Conservation (phyloP, 1,140 invertebrate species). For the Platyura marginata region DNA sequence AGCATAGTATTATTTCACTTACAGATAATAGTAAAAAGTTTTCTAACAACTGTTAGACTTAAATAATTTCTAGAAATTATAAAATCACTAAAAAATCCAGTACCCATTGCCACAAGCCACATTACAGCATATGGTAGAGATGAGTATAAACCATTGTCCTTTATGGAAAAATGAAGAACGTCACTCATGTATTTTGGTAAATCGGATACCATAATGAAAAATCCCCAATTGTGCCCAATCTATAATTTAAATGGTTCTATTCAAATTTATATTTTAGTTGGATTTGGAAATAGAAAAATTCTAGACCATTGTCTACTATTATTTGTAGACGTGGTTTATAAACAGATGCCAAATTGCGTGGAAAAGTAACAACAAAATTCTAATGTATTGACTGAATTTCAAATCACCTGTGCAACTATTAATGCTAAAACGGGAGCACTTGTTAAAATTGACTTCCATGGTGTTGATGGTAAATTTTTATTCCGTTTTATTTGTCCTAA, state of each 20-base stretch:
- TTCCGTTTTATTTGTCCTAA: conserved; percentile 28
- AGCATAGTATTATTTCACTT: no score
- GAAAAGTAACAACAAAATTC: no score
- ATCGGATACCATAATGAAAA: conserved; percentile 84
- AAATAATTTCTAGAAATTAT: conserved; percentile 36
- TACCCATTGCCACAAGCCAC: conserved; percentile 49
- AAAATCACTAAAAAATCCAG: conserved; percentile 47
- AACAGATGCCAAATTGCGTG: no score
- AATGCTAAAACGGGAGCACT: conserved; percentile 58
- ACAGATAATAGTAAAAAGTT: conserved; percentile 55
- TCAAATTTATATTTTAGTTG: no score
- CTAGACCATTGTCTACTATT: no score
- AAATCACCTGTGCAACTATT: conserved; percentile 32
- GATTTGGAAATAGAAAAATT: conserved; percentile 7
- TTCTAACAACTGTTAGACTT: conserved; percentile 39
- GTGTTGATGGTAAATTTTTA: conserved; percentile 37
- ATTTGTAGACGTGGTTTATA: not conserved
- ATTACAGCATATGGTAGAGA: conserved; percentile 51
- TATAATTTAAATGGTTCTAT: no score
- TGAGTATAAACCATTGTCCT: conserved; percentile 44
- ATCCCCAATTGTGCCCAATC: conserved; percentile 84
- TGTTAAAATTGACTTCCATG: conserved; percentile 53
- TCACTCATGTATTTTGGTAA: conserved; percentile 84
- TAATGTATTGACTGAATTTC: no score
- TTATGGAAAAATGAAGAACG: conserved; percentile 68